Percentiles rank a stretch among this genome's conserved stretches.
Conservation (phyloP, 2,797 vertebrate species). For the Tangara arthus region DNA sequence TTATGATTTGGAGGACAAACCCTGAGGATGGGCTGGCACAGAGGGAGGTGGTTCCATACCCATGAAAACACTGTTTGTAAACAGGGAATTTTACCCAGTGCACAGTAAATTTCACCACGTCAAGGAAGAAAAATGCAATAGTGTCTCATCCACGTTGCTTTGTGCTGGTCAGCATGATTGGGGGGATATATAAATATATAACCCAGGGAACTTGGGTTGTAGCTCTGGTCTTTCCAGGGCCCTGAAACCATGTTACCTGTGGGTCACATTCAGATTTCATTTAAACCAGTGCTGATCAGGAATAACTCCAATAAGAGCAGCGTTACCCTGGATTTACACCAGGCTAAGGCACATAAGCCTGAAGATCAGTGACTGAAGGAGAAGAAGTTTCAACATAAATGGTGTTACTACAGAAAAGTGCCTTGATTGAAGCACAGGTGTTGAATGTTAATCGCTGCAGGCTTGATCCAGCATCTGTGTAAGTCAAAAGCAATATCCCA, state of each 20-base stretch:
- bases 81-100: neutral
- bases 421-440: conserved; percentile 42
- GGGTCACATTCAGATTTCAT: conserved; percentile 39
- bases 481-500: conserved; percentile 39
- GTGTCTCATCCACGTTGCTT: neutral
- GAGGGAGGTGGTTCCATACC: neutral
- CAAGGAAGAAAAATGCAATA: neutral
- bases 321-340: conserved; percentile 43
- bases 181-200: neutral
- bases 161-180: neutral
- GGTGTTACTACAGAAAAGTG: conserved; percentile 49
- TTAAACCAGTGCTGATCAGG: conserved; percentile 32
- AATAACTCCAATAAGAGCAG: conserved; percentile 41
- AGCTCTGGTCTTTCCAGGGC: neutral
- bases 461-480: conserved; percentile 12
- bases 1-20: neutral
- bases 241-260: neutral
- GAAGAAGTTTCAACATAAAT: conserved; percentile 46
- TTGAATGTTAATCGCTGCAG: conserved; percentile 46
- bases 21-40: neutral
- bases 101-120: neutral
- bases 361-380: conserved; percentile 43
- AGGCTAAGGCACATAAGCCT: conserved; percentile 47
- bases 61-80: neutral
- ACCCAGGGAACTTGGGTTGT: neutral